Conservation (phyloP, 2,888 invertebrate species). For the Nemotelus pantherinus region DNA sequence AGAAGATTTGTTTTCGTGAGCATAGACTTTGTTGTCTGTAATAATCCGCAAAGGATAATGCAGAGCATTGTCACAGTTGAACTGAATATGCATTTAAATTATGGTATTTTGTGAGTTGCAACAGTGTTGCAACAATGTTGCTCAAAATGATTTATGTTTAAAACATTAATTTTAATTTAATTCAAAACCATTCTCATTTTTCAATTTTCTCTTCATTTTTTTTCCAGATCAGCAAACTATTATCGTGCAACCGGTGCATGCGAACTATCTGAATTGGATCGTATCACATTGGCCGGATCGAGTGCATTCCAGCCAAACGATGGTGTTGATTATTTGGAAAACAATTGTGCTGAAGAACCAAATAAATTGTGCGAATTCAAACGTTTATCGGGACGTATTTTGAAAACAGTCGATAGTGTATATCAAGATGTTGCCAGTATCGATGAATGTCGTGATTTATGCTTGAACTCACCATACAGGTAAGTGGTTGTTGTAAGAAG, state of each 20-base stretch:
- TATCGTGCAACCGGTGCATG: constrained; percentile 86
- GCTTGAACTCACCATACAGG: constrained; percentile 87
- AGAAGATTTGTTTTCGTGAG: not conserved
- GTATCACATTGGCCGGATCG: constrained; percentile 86
- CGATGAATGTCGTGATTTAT: constrained; percentile 88
- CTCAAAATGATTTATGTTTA: too few relatives aligned
- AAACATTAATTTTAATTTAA: too few relatives aligned
- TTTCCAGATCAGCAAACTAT: constrained; percentile 88
- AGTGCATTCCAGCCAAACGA: constrained; percentile 78
- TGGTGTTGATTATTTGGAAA: constrained; percentile 86
- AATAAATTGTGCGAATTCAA: constrained; percentile 94
- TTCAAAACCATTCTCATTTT: constrained; percentile 5
- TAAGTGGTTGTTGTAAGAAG: constrained; percentile 51
- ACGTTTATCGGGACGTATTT: constrained; percentile 84
- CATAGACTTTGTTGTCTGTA: constrained; percentile 8
- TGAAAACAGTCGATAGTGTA: constrained; percentile 93
- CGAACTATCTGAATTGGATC: constrained; percentile 90
- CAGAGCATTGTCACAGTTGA: not conserved
- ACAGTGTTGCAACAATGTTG: too few relatives aligned
- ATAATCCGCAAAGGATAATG: not conserved
- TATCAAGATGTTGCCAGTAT: constrained; percentile 88
- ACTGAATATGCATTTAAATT: too few relatives aligned
- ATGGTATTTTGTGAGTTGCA: too few relatives aligned
- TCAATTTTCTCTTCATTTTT: constrained; percentile 50
- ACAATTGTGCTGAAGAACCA: constrained; percentile 94